Conservation (phyloP, 30 jellyfish, hydroid and myxozoan species). For the Chrysaora quinquecirrha region DNA sequence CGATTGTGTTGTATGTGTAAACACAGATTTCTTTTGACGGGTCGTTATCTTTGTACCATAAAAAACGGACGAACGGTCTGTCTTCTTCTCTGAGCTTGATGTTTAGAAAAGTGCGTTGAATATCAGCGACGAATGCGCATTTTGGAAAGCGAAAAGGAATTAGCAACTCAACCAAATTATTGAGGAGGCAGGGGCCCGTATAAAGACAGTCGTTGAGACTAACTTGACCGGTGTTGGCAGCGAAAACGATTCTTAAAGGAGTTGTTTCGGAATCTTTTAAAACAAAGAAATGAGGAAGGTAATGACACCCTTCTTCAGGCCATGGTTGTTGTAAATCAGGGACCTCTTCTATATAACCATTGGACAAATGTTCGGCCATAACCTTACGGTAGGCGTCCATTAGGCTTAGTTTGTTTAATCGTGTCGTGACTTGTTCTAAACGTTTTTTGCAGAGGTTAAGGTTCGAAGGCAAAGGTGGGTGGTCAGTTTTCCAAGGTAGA, state of each 20-base stretch:
- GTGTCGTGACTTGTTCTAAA: slow-evolving; percentile 29
- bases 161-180: slow-evolving; percentile 27
- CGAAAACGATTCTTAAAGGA: too few species aligned
- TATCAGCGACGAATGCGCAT: slow-evolving; percentile 52
- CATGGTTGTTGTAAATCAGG: too few species aligned
- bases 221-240: too few species aligned
- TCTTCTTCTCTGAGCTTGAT: slow-evolving; percentile 34
- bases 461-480: slow-evolving; percentile 61
- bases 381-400: too few species aligned
- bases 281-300: too few species aligned
- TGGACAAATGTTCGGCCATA: too few species aligned
- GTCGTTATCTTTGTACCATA: slow-evolving; percentile 52
- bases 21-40: slow-evolving; percentile 37
- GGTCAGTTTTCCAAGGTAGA: slow-evolving; percentile 59
- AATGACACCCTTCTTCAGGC: too few species aligned
- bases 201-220: slow-evolving; percentile 49
- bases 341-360: too few species aligned
- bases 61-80: slow-evolving; percentile 27
- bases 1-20: slow-evolving; percentile 39
- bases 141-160: slow-evolving; percentile 37
- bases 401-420: slow-evolving; percentile 15
- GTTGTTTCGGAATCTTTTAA: too few species aligned
- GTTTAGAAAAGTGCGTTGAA: slow-evolving; percentile 25
- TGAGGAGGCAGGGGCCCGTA: slow-evolving; percentile 38
- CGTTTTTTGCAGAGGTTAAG: slow-evolving; percentile 36